Evolutionary conservation across 2,888 invertebrate species (phyloP).

Genomic region (Ariolimax columbianus): DNA sequence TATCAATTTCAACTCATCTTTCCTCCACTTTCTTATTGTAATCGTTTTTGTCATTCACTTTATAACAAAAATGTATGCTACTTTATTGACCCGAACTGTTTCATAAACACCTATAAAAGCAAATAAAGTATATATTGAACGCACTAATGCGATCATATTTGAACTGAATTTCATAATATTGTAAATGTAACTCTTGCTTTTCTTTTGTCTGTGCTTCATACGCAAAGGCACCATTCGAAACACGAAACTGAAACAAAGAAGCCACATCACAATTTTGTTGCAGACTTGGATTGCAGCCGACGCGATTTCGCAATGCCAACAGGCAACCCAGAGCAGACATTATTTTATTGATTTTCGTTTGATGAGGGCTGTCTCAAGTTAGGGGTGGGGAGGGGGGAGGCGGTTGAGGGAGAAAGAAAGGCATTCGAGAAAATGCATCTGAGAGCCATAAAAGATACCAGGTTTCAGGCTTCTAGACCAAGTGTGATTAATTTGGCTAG

Average conservation of each 20-base stretch:
- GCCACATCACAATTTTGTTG: not conserved
- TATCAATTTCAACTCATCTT: too few relatives aligned
- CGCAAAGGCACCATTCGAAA: not conserved
- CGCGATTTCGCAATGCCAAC: slow-evolving; percentile 5
- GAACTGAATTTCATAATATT: too few relatives aligned
- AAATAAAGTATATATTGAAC: too few relatives aligned
- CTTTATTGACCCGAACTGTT: too few relatives aligned
- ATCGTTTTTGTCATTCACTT: too few relatives aligned
- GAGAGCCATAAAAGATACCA: slow-evolving; percentile 6
- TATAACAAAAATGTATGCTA: too few relatives aligned
- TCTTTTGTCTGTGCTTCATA: not conserved
- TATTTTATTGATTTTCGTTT: slow-evolving; percentile 12
- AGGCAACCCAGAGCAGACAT: not conserved
- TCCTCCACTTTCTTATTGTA: too few relatives aligned
- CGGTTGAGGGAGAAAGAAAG: not conserved
- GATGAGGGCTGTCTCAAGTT: not conserved
- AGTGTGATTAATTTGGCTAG: slow-evolving; percentile 37
- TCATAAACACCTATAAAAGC: too few relatives aligned
- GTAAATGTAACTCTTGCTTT: not conserved
- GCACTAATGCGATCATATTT: too few relatives aligned
- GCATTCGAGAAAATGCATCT: not conserved
- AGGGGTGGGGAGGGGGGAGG: not conserved
- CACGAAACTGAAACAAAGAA: slow-evolving; percentile 10
- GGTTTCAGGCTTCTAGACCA: not conserved
- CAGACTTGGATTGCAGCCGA: not conserved